phyloP scores from a whole-genome alignment of 2,113 vertebrate genomes.

The Menidia beryllina region DNA sequence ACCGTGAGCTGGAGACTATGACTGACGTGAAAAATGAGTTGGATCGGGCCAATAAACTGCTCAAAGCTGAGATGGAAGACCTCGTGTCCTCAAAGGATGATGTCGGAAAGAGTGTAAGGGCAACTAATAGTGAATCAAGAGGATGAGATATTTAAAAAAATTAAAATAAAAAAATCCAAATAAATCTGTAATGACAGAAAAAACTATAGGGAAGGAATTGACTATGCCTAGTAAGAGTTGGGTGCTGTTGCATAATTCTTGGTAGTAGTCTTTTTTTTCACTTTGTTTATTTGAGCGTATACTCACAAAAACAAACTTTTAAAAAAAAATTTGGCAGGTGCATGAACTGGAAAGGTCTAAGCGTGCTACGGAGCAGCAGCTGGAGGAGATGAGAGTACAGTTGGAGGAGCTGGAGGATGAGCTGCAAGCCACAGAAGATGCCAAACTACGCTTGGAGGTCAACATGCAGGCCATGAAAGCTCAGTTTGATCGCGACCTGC shows the following conservation, averaged over 20 bases:
- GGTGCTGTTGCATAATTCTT: not conserved
- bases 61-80: conserved; percentile 94
- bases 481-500: conserved; percentile 95
- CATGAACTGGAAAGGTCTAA: conserved; percentile 97
- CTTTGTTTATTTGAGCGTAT: not conserved
- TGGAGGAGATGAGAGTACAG: conserved; percentile 96
- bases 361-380: conserved; percentile 93
- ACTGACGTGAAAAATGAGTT: conserved; percentile 88
- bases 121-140: not conserved
- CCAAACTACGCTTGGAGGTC: conserved; percentile 96
- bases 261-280: too few species aligned
- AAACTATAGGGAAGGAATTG: too few species aligned
- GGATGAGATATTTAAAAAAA: not conserved
- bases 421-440: conserved; percentile 96
- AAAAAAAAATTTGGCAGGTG: conserved; percentile 87
- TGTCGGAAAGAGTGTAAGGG: conserved; percentile 94
- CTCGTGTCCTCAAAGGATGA: conserved; percentile 97
- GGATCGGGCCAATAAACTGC: conserved; percentile 90
- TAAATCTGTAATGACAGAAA: too few species aligned
- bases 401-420: conserved; percentile 98
- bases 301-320: not conserved
- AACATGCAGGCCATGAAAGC: conserved; percentile 98
- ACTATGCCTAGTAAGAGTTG: not conserved
- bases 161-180: too few species aligned
- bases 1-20: conserved; percentile 89